Percentiles rank a stretch among this genome's conserved stretches.
These are phyloP conservation scores for Hydraecia micacea DNA, from an alignment of 2,888 invertebrate genomes.

Conservation along the genomic window DNA sequence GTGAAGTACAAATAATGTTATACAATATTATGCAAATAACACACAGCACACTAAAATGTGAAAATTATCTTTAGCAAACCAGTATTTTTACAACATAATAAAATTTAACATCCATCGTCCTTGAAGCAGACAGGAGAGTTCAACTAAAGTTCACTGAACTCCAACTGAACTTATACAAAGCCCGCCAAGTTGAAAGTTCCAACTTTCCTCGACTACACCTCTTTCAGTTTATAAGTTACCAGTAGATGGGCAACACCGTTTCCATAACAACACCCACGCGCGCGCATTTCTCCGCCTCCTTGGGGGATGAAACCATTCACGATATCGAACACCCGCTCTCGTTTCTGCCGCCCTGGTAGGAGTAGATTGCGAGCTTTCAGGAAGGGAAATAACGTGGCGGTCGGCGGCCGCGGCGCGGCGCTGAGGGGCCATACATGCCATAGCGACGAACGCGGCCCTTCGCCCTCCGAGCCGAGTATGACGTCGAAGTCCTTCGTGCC, in stretches of 20 bases:
- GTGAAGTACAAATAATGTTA: background rate
- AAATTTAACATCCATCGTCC: background rate
- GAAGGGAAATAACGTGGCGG: constrained; percentile 85
- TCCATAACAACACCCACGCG: constrained; percentile 87
- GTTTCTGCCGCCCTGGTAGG: constrained; percentile 88
- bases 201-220: constrained; percentile 65
- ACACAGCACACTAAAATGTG: background rate
- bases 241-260: constrained; percentile 83
- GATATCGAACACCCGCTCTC: constrained; percentile 70
- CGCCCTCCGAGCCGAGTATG: constrained; percentile 40
- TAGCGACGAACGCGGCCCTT: constrained; percentile 55
- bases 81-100: background rate
- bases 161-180: constrained; percentile 20
- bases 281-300: constrained; percentile 84
- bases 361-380: constrained; percentile 93
- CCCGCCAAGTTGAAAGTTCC: constrained; percentile 23
- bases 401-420: constrained; percentile 56
- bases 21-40: background rate
- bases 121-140: constrained; percentile 8
- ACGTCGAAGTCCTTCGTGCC: constrained; percentile 62
- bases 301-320: constrained; percentile 76
- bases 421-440: constrained; percentile 70
- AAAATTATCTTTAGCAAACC: background rate
- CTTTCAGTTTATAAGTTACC: constrained; percentile 75
- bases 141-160: constrained; percentile 39